Base-by-base conservation (phyloP, 2,888 invertebrate species). In the Baccha elongata region DNA sequence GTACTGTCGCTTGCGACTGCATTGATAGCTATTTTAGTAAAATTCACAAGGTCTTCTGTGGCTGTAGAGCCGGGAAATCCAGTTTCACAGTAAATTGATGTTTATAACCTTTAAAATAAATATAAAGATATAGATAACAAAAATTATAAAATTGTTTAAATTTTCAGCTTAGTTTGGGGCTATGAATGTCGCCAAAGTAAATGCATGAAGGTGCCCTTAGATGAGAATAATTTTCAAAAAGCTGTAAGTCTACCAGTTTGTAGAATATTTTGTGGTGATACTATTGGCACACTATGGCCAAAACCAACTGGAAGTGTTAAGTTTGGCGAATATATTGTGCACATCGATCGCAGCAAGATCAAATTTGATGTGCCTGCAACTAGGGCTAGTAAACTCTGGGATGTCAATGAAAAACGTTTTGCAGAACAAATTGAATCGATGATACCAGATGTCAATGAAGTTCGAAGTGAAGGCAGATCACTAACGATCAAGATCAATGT, bases 221-320 rank as follows among this genome's bases (percentile, higher is more conserved):
- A 86, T 44, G 87, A 89, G 80, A 67, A 86, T 4, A 90, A 89
- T 69, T 89, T 88, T 23, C 85, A 87, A 7, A 88, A 86, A 44
- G 89, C 91, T 2, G 88, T 91, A 1, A 90, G 91, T 78, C 85
- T 92, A 19, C 90, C 90, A 42, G 91, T 92, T 1, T 92, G 92
- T 84, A 89, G 92, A 69, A 86, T 92, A 44, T 91, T 92, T 85
- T 92, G 92, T 81, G 91, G 91, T n/a, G 88, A 87, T 13, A 88
- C 88, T 11, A 80, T 92, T 88, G 93, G 93, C 88, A 85, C 91
- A 72, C 58, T 91, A 4, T 91, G 91, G 91, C 91, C 91, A 11
- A 89, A 89, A 50, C 92, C 93, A 7, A 92, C 91, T 1, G 92
- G 92, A 1, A 86, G 87, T 19, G 86, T 91, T 11, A 88, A 90